These are phyloP conservation scores for Rhizoglyphus robini DNA, from an alignment of 1,140 invertebrate genomes.

Conservation along the genomic window DNA sequence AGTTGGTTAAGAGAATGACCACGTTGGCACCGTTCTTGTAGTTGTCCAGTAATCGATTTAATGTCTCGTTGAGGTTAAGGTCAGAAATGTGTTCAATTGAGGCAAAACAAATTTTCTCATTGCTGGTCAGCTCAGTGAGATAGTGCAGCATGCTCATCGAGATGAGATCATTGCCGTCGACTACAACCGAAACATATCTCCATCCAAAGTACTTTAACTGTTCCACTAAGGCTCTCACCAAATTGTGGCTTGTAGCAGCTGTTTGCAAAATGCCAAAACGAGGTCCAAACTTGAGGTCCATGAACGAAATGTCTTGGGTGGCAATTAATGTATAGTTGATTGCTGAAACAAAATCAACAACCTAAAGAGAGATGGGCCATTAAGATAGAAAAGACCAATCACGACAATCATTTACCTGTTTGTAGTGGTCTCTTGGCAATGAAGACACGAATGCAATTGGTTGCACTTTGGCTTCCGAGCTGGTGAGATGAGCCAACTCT, in stretches of 20 bases:
- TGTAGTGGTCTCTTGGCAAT: slow-evolving; percentile 3
- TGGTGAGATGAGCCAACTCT: slow-evolving; percentile 7
- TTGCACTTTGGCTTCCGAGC: slow-evolving; percentile 9
- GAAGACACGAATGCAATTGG: slow-evolving; percentile 16
- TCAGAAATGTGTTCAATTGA: slow-evolving; percentile 8
- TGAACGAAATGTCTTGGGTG: slow-evolving; percentile 19
- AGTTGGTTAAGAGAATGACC: slow-evolving; percentile 13
- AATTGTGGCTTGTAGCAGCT: slow-evolving; percentile 22
- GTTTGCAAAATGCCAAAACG: slow-evolving; percentile 21
- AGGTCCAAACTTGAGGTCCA: slow-evolving; percentile 3
- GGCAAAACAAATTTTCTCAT: slow-evolving; percentile 16
- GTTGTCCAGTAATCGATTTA: not conserved
- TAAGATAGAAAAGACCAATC: not conserved
- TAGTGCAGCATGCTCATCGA: not conserved
- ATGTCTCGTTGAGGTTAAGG: not conserved
- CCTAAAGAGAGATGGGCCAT: no score
- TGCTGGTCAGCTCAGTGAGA: slow-evolving; percentile 4
- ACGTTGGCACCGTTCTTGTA: slow-evolving; percentile 18
- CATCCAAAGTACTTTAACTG: slow-evolving; percentile 33
- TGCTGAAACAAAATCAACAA: slow-evolving; percentile 23
- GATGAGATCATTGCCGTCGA: slow-evolving; percentile 27
- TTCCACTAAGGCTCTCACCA: slow-evolving; percentile 29
- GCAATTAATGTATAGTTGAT: slow-evolving; percentile 28
- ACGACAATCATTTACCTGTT: no score
- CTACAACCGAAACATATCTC: slow-evolving; percentile 34